Conservation (phyloP, 2,113 vertebrate species). For the Cercopithecus mona region DNA sequence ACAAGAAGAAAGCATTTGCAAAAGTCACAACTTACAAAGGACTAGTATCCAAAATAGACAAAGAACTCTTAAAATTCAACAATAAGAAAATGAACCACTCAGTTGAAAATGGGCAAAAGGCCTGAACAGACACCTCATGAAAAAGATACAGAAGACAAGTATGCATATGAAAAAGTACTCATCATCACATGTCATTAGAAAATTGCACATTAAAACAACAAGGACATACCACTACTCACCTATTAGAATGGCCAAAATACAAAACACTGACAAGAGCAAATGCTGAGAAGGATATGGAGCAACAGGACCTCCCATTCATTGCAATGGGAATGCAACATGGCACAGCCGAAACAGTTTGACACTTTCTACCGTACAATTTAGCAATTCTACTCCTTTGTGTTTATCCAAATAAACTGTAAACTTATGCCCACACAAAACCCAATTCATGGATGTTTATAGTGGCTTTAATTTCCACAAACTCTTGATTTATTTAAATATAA, state of each 20-base stretch:
- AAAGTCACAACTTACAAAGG: not conserved
- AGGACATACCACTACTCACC: not conserved
- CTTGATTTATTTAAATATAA: too few relatives aligned
- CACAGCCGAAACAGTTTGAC: not conserved
- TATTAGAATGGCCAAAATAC: not conserved
- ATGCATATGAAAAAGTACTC: not conserved
- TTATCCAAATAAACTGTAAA: not conserved
- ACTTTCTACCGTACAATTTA: not conserved
- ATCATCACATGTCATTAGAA: not conserved
- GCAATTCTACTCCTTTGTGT: too few relatives aligned
- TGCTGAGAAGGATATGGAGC: not conserved
- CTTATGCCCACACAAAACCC: not conserved
- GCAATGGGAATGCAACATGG: not conserved
- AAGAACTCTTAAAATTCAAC: not conserved
- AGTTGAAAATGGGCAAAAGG: not conserved
- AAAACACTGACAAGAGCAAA: not conserved
- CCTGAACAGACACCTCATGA: not conserved
- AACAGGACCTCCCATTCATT: not conserved
- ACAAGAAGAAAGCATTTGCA: not conserved
- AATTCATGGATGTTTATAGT: not conserved
- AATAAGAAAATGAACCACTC: not conserved
- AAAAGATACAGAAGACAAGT: not conserved
- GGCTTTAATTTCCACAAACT: not conserved
- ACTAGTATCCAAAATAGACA: not conserved
- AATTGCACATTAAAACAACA: not conserved